Evolutionary conservation across 2,113 vertebrate species (phyloP).

Genomic region (Gracilinanus agilis): DNA sequence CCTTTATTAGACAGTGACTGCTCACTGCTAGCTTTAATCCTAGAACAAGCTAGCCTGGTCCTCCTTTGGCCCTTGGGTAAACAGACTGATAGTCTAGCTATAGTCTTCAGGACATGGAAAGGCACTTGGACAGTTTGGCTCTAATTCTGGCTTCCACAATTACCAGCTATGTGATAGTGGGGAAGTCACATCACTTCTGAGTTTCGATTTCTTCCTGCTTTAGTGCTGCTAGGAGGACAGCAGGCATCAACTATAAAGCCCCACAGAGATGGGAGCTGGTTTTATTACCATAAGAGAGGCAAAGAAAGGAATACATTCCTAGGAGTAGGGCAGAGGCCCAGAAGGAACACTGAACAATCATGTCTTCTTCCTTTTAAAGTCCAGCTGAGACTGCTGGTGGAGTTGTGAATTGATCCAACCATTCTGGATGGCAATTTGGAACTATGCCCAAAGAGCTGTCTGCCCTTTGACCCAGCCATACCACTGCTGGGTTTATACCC

Average conservation of each 20-base stretch:
- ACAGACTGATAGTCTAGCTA: neutral
- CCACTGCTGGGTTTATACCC: too few species aligned
- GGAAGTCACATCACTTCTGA: neutral
- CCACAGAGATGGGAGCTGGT: neutral
- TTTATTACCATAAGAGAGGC: neutral
- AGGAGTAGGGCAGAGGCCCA: neutral
- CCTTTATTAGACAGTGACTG: neutral
- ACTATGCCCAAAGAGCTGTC: too few species aligned
- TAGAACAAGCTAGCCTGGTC: neutral
- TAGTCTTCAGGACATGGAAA: neutral
- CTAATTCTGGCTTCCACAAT: neutral
- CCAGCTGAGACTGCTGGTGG: neutral
- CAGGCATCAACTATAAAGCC: neutral
- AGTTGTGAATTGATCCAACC: too few species aligned
- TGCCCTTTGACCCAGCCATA: too few species aligned
- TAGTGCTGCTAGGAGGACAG: neutral
- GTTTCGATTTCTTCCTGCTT: neutral
- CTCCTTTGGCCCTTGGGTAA: too few species aligned
- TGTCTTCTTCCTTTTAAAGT: neutral
- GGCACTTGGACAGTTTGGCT: neutral
- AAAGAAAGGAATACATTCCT: neutral
- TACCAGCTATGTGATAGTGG: neutral
- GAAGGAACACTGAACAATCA: neutral
- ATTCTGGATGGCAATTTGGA: too few species aligned
- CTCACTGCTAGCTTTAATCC: neutral